Conservation (phyloP, 2,113 vertebrate genomes). For the Trichomycterus rosablanca region DNA sequence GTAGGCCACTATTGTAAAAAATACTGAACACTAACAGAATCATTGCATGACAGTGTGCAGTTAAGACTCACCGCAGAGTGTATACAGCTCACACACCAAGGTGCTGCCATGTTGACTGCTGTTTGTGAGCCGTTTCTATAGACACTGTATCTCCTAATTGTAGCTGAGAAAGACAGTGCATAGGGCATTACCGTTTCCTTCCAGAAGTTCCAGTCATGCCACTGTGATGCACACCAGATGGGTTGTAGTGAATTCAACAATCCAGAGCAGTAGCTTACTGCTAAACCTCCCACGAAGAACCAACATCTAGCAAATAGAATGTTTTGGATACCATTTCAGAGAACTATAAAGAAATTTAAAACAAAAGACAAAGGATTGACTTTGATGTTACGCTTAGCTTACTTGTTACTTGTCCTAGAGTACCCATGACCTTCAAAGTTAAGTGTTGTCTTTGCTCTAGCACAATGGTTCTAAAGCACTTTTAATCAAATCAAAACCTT, state of each 20-base stretch:
- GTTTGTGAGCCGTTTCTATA: slow-evolving; percentile 60
- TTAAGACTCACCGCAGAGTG: neutral
- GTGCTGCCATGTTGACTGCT: slow-evolving; percentile 53
- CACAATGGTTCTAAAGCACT: too few species aligned
- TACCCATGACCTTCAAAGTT: too few species aligned
- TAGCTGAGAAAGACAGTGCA: slow-evolving; percentile 42
- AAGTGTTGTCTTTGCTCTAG: too few species aligned
- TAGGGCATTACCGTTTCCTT: slow-evolving; percentile 36
- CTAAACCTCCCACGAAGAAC: slow-evolving; percentile 6
- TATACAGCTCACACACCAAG: slow-evolving; percentile 5
- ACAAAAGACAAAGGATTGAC: too few species aligned
- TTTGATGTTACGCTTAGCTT: too few species aligned
- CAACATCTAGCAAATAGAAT: neutral
- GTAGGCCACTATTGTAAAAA: too few species aligned
- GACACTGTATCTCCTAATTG: slow-evolving; percentile 42
- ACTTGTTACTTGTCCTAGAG: too few species aligned
- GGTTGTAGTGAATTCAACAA: slow-evolving; percentile 33
- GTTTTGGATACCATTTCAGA: neutral
- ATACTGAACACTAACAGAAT: neutral
- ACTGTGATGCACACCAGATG: slow-evolving; percentile 48
- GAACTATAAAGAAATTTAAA: too few species aligned
- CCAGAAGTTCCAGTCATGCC: slow-evolving; percentile 39
- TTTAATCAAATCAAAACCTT: too few species aligned
- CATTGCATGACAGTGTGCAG: neutral
- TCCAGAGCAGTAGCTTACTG: slow-evolving; percentile 24